Evolutionary conservation across 2,797 vertebrate species (phyloP), one percentile per base, ranked within the genome.

Genomic region (Salarias fasciatus): DNA sequence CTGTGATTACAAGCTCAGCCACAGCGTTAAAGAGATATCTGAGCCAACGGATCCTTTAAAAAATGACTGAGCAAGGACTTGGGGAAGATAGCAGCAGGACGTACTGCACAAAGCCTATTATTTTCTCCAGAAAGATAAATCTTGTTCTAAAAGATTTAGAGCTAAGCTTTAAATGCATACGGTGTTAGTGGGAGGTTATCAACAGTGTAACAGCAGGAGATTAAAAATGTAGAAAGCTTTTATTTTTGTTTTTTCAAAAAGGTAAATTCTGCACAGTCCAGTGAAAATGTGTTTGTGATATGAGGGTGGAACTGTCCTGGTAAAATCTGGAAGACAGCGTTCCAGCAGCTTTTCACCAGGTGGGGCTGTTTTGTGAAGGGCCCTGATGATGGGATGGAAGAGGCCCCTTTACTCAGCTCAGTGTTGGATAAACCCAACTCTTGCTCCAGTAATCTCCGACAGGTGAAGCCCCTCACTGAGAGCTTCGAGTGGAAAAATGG

Each of bases 371-470:
- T 0, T 54, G 55, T 49, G 6, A 43, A 29, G 10, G 12, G 24
- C 42, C 0, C 24, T 18, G 53, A 15, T 56, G 45, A 35, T 24
- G 2, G 15, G 31, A 13, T 8, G 6, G 8, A 15, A 42, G 6
- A 42, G 40, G 13, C 41, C 41, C 13, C 8, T 9, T 43, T 7
- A 43, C 41, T 24, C 7, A 15, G 14, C 31, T 10, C 47, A 11
- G 31, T 24, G 8, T 40, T 24, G 18, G 18, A 24, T 24, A 24
- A 24, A 47, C n/a, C 24, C 55, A 13, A 31, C 24, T 44, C 33
- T 35, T 62, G 18, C 24, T 53, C 12, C n/a, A 15, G 14, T 61
- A 40, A 53, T 35, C 38, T 36, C 44, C 58, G 7, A 41, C 38
- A 51, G 36, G 36, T 38, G 29, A 62, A 51, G 29, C 15, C 15